Evolutionary conservation across 1,140 invertebrate species (phyloP), one percentile per base, ranked within the genome.

Genomic region (Ephestia elutella): DNA sequence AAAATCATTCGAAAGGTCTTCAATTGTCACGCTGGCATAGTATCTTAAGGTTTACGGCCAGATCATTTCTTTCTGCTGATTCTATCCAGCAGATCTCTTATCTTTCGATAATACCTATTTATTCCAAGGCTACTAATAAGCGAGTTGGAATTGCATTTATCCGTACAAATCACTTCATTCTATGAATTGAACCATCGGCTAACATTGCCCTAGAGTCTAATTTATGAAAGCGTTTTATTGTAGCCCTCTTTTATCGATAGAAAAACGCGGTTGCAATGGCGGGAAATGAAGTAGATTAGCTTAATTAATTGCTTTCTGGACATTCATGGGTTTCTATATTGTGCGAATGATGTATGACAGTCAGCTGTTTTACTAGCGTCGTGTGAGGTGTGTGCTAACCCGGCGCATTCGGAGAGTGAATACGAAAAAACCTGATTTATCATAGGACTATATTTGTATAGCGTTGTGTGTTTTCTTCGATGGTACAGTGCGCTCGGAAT

Each of bases 191-290:
- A n/a, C 38, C 38, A 44, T 3, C 13, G 7, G 10, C 38, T 3
- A 15, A 44, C 5, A 44, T 15, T n/a, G 13, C 38, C n/a, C 7
- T 44, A 44, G 38, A 44, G n/a, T 58, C 54, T 60, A 65, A 71
- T 74, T 71, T 65, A 67, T 66, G 57, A 54, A 62, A 48, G 57
- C 59, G 49, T 67, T 71, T 73, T 69, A 67, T 67, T 54, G 57
- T 38, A 15, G 5, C 7, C 15, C 38, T 13, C 38, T 15, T 15
- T 44, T 15, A 44, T 62, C 38, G 50, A 51, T 63, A 54, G 53
- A 63, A 59, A 56, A 60, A 53, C 38, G 32, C 51, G 38, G 35
- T 56, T 53, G 54, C 35, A 60, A 59, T 53, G 61, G 38, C 30
- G 53, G 53, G 53, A 25, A 56, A 28, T 44, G 9, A 60, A 57